Conservation (phyloP, 2,797 vertebrate species). For the Chaetodon trifasciatus region DNA sequence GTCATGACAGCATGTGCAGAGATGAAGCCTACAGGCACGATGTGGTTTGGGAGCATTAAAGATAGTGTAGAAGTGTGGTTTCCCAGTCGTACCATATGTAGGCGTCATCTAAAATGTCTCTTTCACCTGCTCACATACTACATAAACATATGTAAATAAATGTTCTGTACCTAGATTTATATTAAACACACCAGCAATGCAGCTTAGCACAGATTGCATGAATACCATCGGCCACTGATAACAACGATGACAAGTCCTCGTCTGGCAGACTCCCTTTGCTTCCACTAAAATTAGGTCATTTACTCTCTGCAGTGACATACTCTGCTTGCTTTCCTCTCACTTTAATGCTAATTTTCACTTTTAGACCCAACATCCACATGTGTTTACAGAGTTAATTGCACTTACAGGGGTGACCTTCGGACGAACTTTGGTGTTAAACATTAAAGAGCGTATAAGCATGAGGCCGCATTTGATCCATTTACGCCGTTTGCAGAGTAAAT, state of each 20-base stretch:
- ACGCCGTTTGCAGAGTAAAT: neutral
- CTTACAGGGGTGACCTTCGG: slow-evolving; percentile 27
- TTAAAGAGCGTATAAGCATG: slow-evolving; percentile 1
- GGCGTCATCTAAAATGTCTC: neutral
- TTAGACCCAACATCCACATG: slow-evolving; percentile 18
- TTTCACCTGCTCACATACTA: neutral
- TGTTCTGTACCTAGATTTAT: neutral
- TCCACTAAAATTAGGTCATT: slow-evolving; percentile 29
- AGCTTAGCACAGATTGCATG: neutral
- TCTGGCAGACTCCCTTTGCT: neutral
- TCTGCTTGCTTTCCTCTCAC: slow-evolving; percentile 40
- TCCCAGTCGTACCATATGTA: neutral
- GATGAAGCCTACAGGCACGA: neutral
- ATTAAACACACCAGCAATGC: neutral
- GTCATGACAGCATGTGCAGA: slow-evolving; percentile 2
- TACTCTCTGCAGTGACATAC: slow-evolving; percentile 22
- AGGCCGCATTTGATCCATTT: neutral
- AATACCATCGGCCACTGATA: slow-evolving; percentile 3
- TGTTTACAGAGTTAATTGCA: slow-evolving; percentile 62
- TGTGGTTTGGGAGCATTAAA: neutral
- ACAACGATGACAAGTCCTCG: neutral
- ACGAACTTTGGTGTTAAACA: slow-evolving; percentile 45
- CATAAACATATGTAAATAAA: neutral
- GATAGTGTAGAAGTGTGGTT: neutral
- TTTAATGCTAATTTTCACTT: slow-evolving; percentile 44